Evolutionary conservation across 2,888 invertebrate species (phyloP).

Genomic region (Stratiomys singularior): DNA sequence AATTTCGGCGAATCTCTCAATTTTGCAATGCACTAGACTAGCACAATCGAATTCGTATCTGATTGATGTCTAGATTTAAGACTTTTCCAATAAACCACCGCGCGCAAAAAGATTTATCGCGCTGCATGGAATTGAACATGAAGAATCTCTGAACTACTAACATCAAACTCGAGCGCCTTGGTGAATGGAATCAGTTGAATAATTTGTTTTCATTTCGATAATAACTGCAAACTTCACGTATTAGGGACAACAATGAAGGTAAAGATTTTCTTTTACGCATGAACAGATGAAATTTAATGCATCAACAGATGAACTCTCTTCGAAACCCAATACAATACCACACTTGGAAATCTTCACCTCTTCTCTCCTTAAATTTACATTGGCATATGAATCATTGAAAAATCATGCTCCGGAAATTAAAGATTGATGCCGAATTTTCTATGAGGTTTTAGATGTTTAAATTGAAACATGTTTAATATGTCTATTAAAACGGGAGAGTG

Average conservation of each 20-base stretch:
- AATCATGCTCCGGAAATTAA: constrained; percentile 15
- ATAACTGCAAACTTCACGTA: constrained; percentile 5
- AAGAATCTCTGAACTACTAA: not conserved
- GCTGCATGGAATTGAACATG: not conserved
- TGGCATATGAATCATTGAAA: not conserved
- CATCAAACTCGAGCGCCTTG: not conserved
- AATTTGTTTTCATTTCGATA: constrained; percentile 13
- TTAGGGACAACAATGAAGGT: constrained; percentile 24
- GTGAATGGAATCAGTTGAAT: not conserved
- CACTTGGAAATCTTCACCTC: no score
- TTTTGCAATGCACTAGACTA: no score
- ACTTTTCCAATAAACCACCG: not conserved
- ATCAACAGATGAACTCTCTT: not conserved
- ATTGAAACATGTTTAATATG: constrained; percentile 18
- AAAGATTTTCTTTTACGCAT: not conserved
- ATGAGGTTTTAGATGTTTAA: not conserved
- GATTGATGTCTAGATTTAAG: no score
- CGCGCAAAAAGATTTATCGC: not conserved
- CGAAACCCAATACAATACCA: not conserved
- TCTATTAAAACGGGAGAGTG: constrained; percentile 33
- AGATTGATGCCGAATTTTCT: constrained; percentile 16
- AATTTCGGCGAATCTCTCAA: no score
- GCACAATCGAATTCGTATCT: no score
- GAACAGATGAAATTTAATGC: not conserved
- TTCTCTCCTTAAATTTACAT: no score